Evolutionary conservation across 2,113 vertebrate genomes (phyloP), one percentile per base, ranked within the genome.

Genomic region (Vimba vimba): DNA sequence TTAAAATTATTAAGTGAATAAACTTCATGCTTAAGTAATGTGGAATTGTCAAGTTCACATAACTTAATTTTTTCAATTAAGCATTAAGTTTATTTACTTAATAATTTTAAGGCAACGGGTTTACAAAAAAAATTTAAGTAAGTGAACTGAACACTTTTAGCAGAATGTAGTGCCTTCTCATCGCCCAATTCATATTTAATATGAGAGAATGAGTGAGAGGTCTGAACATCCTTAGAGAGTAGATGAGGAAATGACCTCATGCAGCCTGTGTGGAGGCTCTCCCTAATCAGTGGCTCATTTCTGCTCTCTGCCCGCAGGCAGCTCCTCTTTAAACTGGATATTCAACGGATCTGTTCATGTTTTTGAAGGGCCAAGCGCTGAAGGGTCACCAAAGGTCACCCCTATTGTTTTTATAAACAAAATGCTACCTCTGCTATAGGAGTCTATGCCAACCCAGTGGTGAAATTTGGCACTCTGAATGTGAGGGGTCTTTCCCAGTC

Each of bases 191-290:
- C 62, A 52, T 47, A 30, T 79, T 60, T 79, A 11, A 68, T 33
- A n/a, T 57, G 43, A 66, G 27, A 77, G 79, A 84, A 81, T 82
- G 68, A 83, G 66, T 55, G 73, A 79, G 55, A 81, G 82, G 78
- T 82, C 60, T 59, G 30, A 66, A 82, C 68, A 33, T 50, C 43
- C 71, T 83, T 73, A 52, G 69, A 79, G 30, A 82, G 87, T 52
- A 79, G 62, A 85, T 82, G 79, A 87, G 88, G 88, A 89, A 87
- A 87, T 87, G 83, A 87, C 83, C 83, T 89, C 83, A 89, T 79
- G 30, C 64, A 78, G 76, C 59, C 57, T 68, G 47, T 27, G 64
- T 55, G 55, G 78, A 82, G 81, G 78, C 23, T 21, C 85, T 85
- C 76, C n/a, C 78, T 81, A 82, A 86, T 81, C 85, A 86, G 85